Evolutionary conservation across 2,113 vertebrate species (phyloP).

Genomic region (Colistium nudipinnis): DNA sequence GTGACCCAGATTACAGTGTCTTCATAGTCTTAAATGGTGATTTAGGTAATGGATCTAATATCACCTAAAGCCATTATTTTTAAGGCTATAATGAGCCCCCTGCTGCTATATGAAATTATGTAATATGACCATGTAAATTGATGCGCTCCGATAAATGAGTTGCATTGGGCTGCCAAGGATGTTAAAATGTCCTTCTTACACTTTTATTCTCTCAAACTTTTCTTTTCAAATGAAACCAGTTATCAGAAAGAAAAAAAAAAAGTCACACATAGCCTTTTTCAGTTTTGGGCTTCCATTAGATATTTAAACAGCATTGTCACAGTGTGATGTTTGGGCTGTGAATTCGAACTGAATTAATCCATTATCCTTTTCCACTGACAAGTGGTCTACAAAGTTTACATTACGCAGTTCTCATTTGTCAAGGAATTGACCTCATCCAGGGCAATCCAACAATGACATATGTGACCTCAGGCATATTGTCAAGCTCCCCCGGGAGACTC

Average conservation of each 20-base stretch:
- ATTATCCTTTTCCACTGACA: constrained; percentile 2
- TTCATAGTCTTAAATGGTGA: too few relatives aligned
- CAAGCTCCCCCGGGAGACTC: constrained; percentile 11
- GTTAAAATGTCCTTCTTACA: too few relatives aligned
- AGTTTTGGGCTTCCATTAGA: neutral
- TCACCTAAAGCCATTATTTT: constrained; percentile 21
- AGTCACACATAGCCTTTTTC: neutral
- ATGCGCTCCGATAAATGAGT: neutral
- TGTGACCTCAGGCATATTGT: constrained; percentile 33
- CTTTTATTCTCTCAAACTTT: too few relatives aligned
- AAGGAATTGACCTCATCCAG: neutral
- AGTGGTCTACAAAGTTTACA: constrained; percentile 2
- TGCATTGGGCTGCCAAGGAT: neutral
- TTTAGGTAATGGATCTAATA: constrained; percentile 15
- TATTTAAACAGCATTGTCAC: neutral
- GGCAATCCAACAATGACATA: constrained; percentile 12
- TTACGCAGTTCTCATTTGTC: constrained; percentile 15
- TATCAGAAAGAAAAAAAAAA: neutral
- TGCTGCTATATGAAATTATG: constrained; percentile 22
- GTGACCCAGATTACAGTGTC: too few relatives aligned
- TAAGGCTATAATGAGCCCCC: constrained; percentile 28
- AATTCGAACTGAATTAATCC: constrained; percentile 4
- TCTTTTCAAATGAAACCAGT: neutral
- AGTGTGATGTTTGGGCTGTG: neutral
- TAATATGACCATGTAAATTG: constrained; percentile 10